These are phyloP conservation scores for Vulpes vulpes DNA, from an alignment of 2,113 vertebrate genomes.

Conservation along the genomic window DNA sequence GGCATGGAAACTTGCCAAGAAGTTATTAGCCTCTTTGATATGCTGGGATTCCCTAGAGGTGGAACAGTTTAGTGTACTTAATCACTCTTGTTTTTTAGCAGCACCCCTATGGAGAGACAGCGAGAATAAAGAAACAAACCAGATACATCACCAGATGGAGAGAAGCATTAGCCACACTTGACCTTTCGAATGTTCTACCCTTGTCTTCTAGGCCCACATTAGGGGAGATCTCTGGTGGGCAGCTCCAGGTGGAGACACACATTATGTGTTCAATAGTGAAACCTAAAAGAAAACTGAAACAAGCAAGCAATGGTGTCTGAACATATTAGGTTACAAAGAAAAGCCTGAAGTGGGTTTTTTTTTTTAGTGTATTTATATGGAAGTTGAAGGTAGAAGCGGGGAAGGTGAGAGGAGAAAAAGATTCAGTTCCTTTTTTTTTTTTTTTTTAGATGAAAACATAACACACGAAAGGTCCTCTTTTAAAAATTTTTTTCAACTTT, in stretches of 20 bases:
- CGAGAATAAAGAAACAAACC: background rate
- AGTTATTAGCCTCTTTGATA: constrained; percentile 37
- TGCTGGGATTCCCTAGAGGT: constrained; percentile 40
- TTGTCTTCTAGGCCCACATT: constrained; percentile 26
- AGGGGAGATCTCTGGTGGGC: background rate
- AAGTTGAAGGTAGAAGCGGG: background rate
- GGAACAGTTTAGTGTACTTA: constrained; percentile 45
- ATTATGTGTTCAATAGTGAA: background rate
- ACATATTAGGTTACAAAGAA: constrained; percentile 1
- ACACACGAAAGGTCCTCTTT: background rate
- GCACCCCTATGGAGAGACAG: constrained; percentile 1
- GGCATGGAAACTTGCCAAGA: constrained; percentile 13
- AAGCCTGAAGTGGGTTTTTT: background rate
- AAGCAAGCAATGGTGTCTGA: constrained; percentile 17
- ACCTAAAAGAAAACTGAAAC: constrained; percentile 15
- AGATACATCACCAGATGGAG: constrained; percentile 50
- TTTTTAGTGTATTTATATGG: background rate
- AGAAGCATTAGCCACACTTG: constrained; percentile 56
- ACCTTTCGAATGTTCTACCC: constrained; percentile 62
- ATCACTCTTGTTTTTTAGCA: background rate
- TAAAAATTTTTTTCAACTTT: background rate
- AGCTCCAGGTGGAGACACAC: background rate
- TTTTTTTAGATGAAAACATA: background rate
- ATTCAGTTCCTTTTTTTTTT: background rate
- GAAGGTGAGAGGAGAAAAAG: background rate